These are phyloP conservation scores for Cairina moschata DNA, from an alignment of 2,113 vertebrate species.

Conservation along the genomic window DNA sequence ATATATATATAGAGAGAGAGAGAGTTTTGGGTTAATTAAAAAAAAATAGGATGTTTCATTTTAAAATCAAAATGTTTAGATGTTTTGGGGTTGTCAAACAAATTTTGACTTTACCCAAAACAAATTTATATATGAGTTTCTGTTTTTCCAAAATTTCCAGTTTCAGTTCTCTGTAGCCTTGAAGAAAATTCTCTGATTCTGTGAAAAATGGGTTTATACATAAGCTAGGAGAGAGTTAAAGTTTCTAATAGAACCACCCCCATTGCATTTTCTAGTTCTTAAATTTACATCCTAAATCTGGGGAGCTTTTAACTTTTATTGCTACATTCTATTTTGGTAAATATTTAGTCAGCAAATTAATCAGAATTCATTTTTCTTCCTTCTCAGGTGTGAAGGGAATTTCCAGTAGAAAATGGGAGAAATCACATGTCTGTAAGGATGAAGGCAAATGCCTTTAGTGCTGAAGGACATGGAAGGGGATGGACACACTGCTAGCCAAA, in stretches of 20 bases:
- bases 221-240: not conserved
- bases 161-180: not conserved
- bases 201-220: not conserved
- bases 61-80: constrained; percentile 1
- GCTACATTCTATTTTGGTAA: constrained; percentile 19
- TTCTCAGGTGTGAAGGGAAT: not conserved
- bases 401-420: not conserved
- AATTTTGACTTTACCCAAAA: not conserved
- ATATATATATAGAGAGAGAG: not conserved
- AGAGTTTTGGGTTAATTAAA: constrained; percentile 13
- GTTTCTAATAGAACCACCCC: not conserved
- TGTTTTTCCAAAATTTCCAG: not conserved
- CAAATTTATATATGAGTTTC: not conserved
- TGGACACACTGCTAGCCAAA: not conserved
- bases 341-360: constrained; percentile 20
- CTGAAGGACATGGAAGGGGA: not conserved
- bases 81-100: not conserved
- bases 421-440: not conserved
- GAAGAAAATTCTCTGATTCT: not conserved
- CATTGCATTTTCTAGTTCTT: not conserved
- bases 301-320: constrained; percentile 8
- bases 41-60: not conserved
- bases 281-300: not conserved
- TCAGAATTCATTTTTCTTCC: not conserved
- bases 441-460: not conserved